phyloP scores from a whole-genome alignment of 2,797 vertebrate species.

The Ctenopoma kingsleyae region DNA sequence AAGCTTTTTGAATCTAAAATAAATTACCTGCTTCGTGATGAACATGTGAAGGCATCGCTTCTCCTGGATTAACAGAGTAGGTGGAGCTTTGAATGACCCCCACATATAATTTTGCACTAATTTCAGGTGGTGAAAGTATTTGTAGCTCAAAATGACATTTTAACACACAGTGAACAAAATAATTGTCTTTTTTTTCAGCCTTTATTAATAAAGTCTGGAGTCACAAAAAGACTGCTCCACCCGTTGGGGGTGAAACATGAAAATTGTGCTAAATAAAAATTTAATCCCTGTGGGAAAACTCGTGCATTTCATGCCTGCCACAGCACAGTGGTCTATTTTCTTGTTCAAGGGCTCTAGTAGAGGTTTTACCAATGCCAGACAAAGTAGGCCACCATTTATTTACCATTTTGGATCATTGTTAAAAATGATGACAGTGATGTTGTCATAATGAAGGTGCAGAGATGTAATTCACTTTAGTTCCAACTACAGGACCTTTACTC shows the following conservation, averaged over 20 bases:
- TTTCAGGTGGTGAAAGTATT: too few species aligned
- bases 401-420: neutral
- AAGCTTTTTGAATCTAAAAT: too few species aligned
- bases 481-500: neutral
- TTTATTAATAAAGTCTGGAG: too few species aligned
- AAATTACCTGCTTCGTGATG: too few species aligned
- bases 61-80: too few species aligned
- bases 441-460: neutral
- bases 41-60: too few species aligned
- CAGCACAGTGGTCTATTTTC: neutral
- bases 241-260: neutral
- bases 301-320: constrained; percentile 1
- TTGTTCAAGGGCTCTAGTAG: neutral
- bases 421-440: neutral
- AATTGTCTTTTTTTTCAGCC: neutral
- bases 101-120: too few species aligned
- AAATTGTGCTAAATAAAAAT: neutral
- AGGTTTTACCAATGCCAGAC: neutral
- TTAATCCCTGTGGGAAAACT: constrained; percentile 44
- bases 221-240: neutral
- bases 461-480: neutral
- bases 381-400: neutral
- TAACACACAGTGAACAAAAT: neutral
- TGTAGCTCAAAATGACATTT: too few species aligned
- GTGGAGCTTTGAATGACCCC: too few species aligned